Percentiles rank a stretch among this genome's conserved stretches.
phyloP scores from a whole-genome alignment of 1,140 invertebrate species.

The Tetramorium parvispinum region DNA sequence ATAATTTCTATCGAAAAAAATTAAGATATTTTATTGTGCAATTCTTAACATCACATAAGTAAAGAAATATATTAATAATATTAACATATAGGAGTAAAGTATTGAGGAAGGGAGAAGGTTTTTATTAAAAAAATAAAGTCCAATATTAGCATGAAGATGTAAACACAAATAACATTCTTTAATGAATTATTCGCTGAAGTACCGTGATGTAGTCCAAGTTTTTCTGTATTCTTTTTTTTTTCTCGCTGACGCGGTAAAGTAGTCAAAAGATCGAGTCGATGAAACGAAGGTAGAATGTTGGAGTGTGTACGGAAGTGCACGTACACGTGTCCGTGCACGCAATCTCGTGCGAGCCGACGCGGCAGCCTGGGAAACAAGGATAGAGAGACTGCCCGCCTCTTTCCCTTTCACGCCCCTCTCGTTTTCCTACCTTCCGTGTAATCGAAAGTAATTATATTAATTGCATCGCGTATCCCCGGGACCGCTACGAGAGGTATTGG shows the following conservation, averaged over 20 bases:
- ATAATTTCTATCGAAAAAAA: neutral
- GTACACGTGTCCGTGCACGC: neutral
- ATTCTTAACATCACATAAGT: neutral
- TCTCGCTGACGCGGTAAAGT: neutral
- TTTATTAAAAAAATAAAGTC: neutral
- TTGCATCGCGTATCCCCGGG: constrained; percentile 68
- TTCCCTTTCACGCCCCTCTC: constrained; percentile 29
- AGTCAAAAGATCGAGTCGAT: constrained; percentile 5
- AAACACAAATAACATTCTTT: neutral
- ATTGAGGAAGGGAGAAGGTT: neutral
- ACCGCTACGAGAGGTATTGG: constrained; percentile 64
- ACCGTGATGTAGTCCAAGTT: neutral
- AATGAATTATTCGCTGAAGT: neutral
- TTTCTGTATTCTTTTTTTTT: constrained; percentile 13
- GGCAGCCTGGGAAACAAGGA: constrained; percentile 30
- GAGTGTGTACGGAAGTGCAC: constrained; percentile 11
- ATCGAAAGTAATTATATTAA: constrained; percentile 78
- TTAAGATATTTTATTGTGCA: neutral
- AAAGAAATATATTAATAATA: constrained; percentile 14
- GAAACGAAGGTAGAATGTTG: constrained; percentile 4
- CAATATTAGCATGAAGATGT: neutral
- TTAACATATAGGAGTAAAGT: neutral
- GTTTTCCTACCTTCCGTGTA: constrained; percentile 30
- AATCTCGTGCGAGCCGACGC: constrained; percentile 1
- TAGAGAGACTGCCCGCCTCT: constrained; percentile 25